Percentiles rank a stretch among this genome's conserved stretches.
Conservation (phyloP, 2,888 invertebrate genomes). For the Acronicta alni region DNA sequence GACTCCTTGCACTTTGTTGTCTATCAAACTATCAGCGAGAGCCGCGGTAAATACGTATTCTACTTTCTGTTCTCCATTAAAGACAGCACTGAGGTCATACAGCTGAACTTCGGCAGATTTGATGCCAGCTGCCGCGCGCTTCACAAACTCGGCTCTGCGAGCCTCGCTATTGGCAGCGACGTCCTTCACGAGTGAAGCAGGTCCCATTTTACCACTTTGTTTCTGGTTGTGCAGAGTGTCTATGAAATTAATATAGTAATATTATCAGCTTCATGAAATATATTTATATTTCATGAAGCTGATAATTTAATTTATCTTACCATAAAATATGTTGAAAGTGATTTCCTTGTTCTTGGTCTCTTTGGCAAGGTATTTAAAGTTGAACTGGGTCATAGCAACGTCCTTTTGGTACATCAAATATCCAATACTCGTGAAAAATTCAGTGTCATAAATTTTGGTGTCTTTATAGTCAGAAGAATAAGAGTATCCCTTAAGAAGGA, state of each 20-base stretch:
- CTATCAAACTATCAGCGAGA: conserved; percentile 86
- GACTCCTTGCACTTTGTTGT: conserved; percentile 86
- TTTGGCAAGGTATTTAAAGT: conserved; percentile 82
- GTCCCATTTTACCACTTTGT: conserved; percentile 64
- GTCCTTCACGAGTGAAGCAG: conserved; percentile 67
- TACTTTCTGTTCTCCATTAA: conserved; percentile 85
- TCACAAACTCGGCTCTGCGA: conserved; percentile 86
- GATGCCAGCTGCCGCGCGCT: conserved; percentile 88
- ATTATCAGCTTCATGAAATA: no score
- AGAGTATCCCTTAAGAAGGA: conserved; percentile 85
- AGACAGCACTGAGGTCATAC: conserved; percentile 86
- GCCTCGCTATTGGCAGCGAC: conserved; percentile 77
- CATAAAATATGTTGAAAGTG: conserved; percentile 73
- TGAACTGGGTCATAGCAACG: conserved; percentile 83
- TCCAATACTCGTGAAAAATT: conserved; percentile 61
- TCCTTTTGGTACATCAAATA: conserved; percentile 73
- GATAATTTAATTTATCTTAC: conserved; percentile 59
- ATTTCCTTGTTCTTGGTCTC: conserved; percentile 80
- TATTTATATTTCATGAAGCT: no score
- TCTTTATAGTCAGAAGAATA: conserved; percentile 84
- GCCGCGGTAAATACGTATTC: conserved; percentile 88
- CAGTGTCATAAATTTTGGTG: conserved; percentile 65
- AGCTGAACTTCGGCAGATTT: conserved; percentile 82
- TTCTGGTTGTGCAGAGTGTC: conserved; percentile 74
- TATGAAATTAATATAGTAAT: conserved; percentile 50